A percentile compares a stretch with the other conserved stretches of the same genome.
Conservation (phyloP, 2,797 vertebrate genomes). For the Periparus ater region DNA sequence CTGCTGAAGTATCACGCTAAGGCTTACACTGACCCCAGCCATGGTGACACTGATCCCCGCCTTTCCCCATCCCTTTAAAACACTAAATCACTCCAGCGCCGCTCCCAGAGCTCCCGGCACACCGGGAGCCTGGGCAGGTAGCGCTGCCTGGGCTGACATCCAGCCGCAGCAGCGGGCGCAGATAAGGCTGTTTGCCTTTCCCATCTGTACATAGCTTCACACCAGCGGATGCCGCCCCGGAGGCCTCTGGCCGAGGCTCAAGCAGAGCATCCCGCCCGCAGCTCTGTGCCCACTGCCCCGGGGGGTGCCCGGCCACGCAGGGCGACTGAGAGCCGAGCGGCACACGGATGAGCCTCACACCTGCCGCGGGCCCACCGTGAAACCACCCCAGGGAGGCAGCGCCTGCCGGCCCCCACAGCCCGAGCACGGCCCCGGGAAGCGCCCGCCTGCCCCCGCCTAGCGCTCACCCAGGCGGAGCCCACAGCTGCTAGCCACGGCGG, state of each 20-base stretch:
- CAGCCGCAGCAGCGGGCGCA: neutral
- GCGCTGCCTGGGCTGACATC: neutral
- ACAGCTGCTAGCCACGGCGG: constrained; percentile 80
- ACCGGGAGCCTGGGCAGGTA: neutral
- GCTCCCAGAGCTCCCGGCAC: rapidly evolving
- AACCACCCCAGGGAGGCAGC: rapidly evolving
- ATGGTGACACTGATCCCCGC: rapidly evolving
- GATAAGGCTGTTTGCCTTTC: neutral
- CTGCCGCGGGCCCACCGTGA: neutral
- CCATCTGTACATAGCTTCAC: rapidly evolving
- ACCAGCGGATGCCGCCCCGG: neutral
- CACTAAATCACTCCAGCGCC: rapidly evolving
- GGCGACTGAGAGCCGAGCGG: rapidly evolving
- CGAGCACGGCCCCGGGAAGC: neutral
- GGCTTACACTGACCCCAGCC: neutral
- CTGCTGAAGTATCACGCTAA: rapidly evolving
- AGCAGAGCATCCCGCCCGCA: neutral
- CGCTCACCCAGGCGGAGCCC: constrained; percentile 90
- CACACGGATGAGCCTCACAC: rapidly evolving
- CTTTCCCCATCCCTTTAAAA: neutral
- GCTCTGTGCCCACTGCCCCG: rapidly evolving
- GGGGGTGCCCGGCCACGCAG: too few species aligned
- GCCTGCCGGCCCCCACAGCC: neutral
- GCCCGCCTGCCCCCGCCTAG: neutral
- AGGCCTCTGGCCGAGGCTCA: neutral